Evolutionary conservation across 2,888 invertebrate genomes (phyloP), one percentile per base, ranked within the genome.

Genomic region (Drosophila koepferae): DNA sequence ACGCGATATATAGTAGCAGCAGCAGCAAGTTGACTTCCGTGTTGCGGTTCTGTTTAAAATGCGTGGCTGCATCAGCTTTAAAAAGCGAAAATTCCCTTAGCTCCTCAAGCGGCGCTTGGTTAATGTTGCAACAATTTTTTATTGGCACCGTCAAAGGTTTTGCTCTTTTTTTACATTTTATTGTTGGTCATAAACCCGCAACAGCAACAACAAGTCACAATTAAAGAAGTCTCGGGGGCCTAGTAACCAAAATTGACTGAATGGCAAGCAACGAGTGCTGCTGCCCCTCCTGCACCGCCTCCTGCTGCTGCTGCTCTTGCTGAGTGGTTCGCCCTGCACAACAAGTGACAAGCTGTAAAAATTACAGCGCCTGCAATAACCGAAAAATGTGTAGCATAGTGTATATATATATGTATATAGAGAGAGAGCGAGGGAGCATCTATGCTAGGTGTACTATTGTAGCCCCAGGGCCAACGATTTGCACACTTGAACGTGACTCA

Each of bases 271-370:
- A 60, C 48, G 49, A 65, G 23, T 40, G 14, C 40, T 58, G 46
- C 20, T 12, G 7, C 14, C 14, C 16, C 16, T 46, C 1, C 46
- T n/a, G n/a, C 49, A n/a, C 6, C 5, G 23, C 10, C 36, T 38
- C 1, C 34, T 36, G 34, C 31, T 31, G 3, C 48, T 5, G 1
- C 31, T 31, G 3, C 16, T 16, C 9, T 23, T 49, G 5, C 49
- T 18, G 66, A 70, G 72, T 55, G 43, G 48, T 66, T 68, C 20
- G 31, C 43, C 18, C 63, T 44, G 74, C 62, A 81, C 85, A 86
- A 80, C 84, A 87, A 89, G 84, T 89, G 84, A 85, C 84, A 89
- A 84, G 84, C 87, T 89, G 82, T 85, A 89, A 89, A 86, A 85
- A 85, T 86, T 77, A 84, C 82, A 73, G 58, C 55, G 65, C 66